Evolutionary conservation across 2,113 vertebrate genomes (phyloP).

Genomic region (Pelobates fuscus): DNA sequence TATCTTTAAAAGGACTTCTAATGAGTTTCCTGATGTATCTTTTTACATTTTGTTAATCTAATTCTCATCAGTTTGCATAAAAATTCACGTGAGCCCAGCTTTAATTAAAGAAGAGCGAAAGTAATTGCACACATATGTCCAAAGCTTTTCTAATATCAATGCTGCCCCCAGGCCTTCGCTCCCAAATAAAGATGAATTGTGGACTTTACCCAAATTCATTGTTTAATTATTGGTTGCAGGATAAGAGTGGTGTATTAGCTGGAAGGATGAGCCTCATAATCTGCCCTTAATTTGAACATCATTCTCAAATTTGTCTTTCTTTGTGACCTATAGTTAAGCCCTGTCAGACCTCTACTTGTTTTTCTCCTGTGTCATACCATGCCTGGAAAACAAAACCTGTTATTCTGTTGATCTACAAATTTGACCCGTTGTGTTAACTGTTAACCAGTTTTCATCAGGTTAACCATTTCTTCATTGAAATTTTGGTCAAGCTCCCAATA

Average conservation of each 20-base stretch:
- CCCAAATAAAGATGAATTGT: slow-evolving; percentile 45
- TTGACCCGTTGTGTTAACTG: not conserved
- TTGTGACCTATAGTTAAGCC: slow-evolving; percentile 36
- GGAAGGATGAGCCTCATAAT: slow-evolving; percentile 48
- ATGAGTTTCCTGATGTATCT: slow-evolving; percentile 9
- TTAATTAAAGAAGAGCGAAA: slow-evolving; percentile 38
- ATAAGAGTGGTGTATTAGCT: slow-evolving; percentile 38
- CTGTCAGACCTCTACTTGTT: not conserved
- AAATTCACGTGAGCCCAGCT: slow-evolving; percentile 25
- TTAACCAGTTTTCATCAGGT: too few species aligned
- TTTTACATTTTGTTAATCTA: slow-evolving; percentile 12
- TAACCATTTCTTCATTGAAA: too few species aligned
- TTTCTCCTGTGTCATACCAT: slow-evolving; percentile 15
- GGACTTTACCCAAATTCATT: slow-evolving; percentile 18
- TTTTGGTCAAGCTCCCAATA: too few species aligned
- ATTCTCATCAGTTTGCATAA: slow-evolving; percentile 43
- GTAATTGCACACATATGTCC: slow-evolving; percentile 42
- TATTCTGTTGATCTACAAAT: not conserved
- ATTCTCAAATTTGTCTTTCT: slow-evolving; percentile 27
- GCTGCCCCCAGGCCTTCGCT: slow-evolving; percentile 23
- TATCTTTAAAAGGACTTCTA: too few species aligned
- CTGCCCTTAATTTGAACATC: slow-evolving; percentile 42
- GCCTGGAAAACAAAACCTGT: slow-evolving; percentile 6
- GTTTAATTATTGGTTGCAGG: slow-evolving; percentile 46
- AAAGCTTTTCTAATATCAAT: slow-evolving; percentile 34